These are phyloP conservation scores for Spinibarbus caldwelli DNA, from an alignment of 2,797 vertebrate genomes.

Conservation along the genomic window DNA sequence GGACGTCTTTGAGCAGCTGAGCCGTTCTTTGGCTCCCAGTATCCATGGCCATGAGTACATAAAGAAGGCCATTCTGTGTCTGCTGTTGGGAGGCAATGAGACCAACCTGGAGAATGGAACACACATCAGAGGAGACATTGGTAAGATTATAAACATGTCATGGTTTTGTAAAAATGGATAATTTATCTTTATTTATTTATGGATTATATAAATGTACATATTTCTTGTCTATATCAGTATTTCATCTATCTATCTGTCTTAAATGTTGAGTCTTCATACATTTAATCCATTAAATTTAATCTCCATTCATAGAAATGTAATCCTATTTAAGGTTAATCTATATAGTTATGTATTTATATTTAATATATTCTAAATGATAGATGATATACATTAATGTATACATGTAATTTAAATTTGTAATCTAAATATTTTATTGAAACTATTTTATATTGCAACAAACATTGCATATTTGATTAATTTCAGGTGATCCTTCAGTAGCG, in stretches of 20 bases:
- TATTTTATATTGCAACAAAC: not conserved
- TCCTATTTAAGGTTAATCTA: too few relatives aligned
- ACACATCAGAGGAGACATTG: constrained; percentile 82
- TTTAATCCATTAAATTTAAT: too few relatives aligned
- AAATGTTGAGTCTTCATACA: too few relatives aligned
- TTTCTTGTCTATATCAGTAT: too few relatives aligned
- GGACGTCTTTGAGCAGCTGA: constrained; percentile 84
- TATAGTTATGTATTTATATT: too few relatives aligned
- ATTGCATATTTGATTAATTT: constrained; percentile 9
- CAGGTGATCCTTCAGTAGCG: constrained; percentile 68
- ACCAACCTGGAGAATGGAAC: constrained; percentile 79
- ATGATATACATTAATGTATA: too few relatives aligned
- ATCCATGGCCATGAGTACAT: constrained; percentile 81
- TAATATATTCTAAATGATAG: too few relatives aligned
- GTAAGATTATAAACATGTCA: constrained; percentile 50
- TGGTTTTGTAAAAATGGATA: not conserved
- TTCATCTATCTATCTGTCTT: too few relatives aligned
- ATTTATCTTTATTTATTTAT: not conserved
- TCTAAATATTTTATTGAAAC: too few relatives aligned
- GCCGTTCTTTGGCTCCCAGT: constrained; percentile 79
- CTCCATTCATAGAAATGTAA: too few relatives aligned
- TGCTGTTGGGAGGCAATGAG: constrained; percentile 81
- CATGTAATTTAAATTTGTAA: too few relatives aligned
- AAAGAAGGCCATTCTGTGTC: constrained; percentile 83
- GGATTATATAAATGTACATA: too few relatives aligned